phyloP scores from a whole-genome alignment of 2,113 vertebrate genomes.

The Phalacrocorax brasilianus region DNA sequence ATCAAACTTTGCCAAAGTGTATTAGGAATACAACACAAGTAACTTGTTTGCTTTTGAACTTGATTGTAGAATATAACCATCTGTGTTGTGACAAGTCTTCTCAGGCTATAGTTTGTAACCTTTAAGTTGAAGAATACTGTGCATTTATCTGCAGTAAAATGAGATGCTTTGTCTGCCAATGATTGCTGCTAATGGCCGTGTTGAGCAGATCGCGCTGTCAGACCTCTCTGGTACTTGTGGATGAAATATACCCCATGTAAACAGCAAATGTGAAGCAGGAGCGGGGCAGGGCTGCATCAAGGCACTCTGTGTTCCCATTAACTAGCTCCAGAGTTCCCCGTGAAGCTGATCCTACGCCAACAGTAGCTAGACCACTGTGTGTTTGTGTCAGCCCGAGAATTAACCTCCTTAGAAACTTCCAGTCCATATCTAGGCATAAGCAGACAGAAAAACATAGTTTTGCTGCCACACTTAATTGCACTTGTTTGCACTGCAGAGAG shows the following conservation, averaged over 20 bases:
- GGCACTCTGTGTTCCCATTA: not conserved
- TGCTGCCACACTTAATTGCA: not conserved
- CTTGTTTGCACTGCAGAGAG: not conserved
- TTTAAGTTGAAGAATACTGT: not conserved
- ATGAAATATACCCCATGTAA: not conserved
- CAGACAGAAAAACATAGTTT: not conserved
- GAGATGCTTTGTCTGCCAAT: not conserved
- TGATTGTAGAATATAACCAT: not conserved
- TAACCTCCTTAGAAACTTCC: not conserved
- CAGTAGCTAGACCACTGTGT: not conserved
- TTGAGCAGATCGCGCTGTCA: not conserved
- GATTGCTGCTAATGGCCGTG: not conserved
- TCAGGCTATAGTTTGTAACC: not conserved
- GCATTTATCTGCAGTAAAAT: not conserved
- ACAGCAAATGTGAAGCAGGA: not conserved
- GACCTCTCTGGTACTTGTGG: not conserved
- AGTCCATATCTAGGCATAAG: constrained; percentile 1
- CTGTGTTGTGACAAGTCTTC: not conserved
- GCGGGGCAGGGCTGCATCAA: not conserved
- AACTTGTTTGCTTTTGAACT: not conserved
- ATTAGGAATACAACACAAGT: not conserved
- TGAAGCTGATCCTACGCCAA: not conserved
- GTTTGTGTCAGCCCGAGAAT: not conserved
- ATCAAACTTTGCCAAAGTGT: not conserved
- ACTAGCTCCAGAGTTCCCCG: not conserved